These are phyloP conservation scores for Myotis pilosus DNA, from an alignment of 2,797 vertebrate genomes.

Conservation along the genomic window DNA sequence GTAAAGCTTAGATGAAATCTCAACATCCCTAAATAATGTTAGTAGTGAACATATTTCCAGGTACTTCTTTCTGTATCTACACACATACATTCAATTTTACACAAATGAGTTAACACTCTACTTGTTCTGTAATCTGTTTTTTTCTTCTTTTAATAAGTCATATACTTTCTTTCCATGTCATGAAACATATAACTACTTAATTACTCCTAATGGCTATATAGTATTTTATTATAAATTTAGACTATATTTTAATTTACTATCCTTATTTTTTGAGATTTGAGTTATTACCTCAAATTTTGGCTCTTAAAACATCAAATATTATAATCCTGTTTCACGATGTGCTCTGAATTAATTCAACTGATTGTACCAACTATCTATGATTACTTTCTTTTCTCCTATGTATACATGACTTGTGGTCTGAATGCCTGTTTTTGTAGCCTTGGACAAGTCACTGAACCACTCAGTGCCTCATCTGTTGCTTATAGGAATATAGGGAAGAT, in stretches of 20 bases:
- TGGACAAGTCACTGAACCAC: neutral
- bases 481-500: neutral
- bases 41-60: neutral
- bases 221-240: neutral
- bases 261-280: neutral
- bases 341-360: neutral
- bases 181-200: neutral
- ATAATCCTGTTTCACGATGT: neutral
- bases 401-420: neutral
- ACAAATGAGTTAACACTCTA: neutral
- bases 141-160: neutral
- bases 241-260: neutral
- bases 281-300: neutral
- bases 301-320: neutral
- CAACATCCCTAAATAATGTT: neutral
- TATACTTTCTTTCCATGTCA: neutral
- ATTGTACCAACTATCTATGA: neutral
- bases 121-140: neutral
- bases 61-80: neutral
- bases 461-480: neutral
- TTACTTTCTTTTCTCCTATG: neutral
- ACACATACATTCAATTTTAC: neutral
- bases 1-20: neutral
- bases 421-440: neutral
- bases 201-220: neutral